These are phyloP conservation scores for Drosophila colorata DNA, from an alignment of 2,888 invertebrate genomes.

Conservation along the genomic window DNA sequence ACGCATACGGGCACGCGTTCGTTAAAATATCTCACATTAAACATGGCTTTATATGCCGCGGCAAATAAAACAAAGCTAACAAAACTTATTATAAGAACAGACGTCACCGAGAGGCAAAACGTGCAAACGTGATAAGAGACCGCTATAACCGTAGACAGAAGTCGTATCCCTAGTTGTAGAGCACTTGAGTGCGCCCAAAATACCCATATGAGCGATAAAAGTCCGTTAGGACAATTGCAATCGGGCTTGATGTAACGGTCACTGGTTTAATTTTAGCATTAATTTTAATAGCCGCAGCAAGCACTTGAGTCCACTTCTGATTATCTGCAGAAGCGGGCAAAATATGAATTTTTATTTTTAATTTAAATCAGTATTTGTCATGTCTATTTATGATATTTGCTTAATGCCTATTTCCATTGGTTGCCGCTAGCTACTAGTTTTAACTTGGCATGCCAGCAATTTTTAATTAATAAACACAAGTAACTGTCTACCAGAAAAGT, in stretches of 20 bases:
- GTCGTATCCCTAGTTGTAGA: constrained; percentile 48
- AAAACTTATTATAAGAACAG: constrained; percentile 22
- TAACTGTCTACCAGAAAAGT: constrained; percentile 61
- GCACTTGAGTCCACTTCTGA: constrained; percentile 29
- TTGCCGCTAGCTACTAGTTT: constrained; percentile 20
- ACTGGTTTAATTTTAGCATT: constrained; percentile 52
- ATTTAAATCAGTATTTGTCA: constrained; percentile 41
- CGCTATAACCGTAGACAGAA: background rate
- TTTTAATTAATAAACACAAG: constrained; percentile 76
- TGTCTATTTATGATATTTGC: constrained; percentile 65
- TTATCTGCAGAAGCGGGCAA: constrained; percentile 28
- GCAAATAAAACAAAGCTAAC: constrained; percentile 49
- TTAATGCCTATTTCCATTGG: constrained; percentile 14
- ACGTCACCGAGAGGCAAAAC: constrained; percentile 32
- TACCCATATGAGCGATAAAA: constrained; percentile 21
- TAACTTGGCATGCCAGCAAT: constrained; percentile 34
- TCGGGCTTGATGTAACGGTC: constrained; percentile 47
- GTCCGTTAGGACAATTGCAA: constrained; percentile 26
- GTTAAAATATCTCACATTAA: too few relatives aligned
- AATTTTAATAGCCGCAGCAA: constrained; percentile 7
- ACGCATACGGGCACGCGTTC: constrained; percentile 62
- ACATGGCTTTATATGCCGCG: constrained; percentile 22
- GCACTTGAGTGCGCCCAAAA: constrained; percentile 33
- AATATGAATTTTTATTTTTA: constrained; percentile 52
- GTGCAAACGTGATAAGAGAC: constrained; percentile 37